These are phyloP conservation scores for Centrocercus urophasianus DNA, from an alignment of 2,113 vertebrate genomes.

Conservation along the genomic window DNA sequence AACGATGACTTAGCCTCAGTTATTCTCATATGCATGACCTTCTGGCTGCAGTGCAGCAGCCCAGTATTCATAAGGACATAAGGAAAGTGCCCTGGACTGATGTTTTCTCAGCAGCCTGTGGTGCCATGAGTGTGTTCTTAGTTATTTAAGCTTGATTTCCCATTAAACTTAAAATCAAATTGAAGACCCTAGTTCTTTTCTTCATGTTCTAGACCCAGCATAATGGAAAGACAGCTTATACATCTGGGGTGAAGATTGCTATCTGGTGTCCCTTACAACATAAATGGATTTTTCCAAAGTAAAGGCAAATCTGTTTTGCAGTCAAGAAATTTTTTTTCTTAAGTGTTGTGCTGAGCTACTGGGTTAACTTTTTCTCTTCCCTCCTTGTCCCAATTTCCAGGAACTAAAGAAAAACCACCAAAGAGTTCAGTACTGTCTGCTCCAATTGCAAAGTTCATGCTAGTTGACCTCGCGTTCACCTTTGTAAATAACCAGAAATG, in stretches of 20 bases:
- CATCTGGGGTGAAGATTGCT: background rate
- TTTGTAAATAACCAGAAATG: background rate
- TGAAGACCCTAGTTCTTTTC: background rate
- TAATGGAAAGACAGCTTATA: background rate
- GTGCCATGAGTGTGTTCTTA: background rate
- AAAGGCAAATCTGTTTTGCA: background rate
- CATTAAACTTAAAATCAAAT: background rate
- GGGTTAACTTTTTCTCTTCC: background rate
- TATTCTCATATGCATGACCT: background rate
- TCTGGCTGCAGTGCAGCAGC: background rate
- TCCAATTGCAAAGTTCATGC: background rate
- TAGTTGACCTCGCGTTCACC: slow-evolving; percentile 1
- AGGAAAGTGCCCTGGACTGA: fast-evolving
- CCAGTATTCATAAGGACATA: background rate
- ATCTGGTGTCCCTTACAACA: background rate
- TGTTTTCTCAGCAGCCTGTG: background rate
- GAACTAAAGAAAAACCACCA: background rate
- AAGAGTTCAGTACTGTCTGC: background rate
- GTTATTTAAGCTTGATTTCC: background rate
- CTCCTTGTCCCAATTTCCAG: background rate
- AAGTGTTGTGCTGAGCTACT: background rate
- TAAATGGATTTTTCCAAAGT: slow-evolving; percentile 2
- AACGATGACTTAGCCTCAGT: background rate
- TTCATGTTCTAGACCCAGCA: background rate
- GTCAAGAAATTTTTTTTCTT: background rate